A percentile compares a stretch with the other conserved stretches of the same genome.
Evolutionary conservation across 1,140 invertebrate genomes (phyloP).

Genomic region (Lepidurus couesii): DNA sequence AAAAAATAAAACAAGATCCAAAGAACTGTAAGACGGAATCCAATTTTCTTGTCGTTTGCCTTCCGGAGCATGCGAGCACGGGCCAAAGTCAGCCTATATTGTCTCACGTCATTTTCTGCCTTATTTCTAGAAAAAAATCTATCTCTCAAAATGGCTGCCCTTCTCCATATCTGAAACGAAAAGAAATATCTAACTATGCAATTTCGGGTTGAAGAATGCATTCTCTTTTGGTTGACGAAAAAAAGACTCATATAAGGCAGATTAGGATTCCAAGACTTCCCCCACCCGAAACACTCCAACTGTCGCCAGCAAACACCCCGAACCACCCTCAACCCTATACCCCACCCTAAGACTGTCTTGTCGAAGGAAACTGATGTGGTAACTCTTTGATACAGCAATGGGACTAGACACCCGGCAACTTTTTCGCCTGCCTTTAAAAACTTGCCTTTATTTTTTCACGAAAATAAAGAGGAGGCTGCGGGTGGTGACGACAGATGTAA

Average conservation of each 20-base stretch:
- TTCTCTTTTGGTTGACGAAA: background rate
- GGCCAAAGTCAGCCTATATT: background rate
- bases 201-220: conserved; percentile 3
- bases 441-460: background rate
- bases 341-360: background rate
- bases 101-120: conserved; percentile 8
- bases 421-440: background rate
- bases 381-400: background rate
- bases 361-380: background rate
- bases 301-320: background rate
- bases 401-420: background rate
- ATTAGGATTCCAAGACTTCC: conserved; percentile 12
- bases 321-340: background rate
- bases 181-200: conserved; percentile 11
- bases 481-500: background rate
- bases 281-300: conserved; percentile 20
- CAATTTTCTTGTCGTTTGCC: conserved; percentile 22
- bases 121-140: background rate
- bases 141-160: background rate
- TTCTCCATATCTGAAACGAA: background rate
- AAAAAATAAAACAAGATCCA: background rate
- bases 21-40: conserved; percentile 7
- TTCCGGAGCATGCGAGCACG: background rate
- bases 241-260: background rate
- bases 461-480: background rate